Percentiles rank a stretch among this genome's conserved stretches.
Evolutionary conservation across 2,113 vertebrate genomes (phyloP).

Genomic region (Sphaerodactylus townsendi): DNA sequence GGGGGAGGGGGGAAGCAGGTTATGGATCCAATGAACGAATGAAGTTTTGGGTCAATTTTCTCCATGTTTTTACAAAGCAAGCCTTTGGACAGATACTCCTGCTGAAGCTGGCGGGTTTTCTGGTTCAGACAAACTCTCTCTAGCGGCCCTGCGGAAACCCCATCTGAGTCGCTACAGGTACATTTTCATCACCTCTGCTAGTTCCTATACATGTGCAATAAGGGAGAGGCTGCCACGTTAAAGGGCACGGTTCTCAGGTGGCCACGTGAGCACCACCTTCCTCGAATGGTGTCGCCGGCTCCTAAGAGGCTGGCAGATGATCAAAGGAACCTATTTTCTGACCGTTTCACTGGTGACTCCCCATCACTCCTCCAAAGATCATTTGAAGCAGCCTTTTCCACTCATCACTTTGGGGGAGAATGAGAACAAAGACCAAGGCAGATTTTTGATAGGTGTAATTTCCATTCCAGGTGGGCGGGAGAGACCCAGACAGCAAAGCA

Average conservation of each 20-base stretch:
- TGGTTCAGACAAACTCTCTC: too few species aligned
- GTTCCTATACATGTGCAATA: not conserved
- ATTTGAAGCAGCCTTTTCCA: constrained; percentile 47
- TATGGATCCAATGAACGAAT: too few species aligned
- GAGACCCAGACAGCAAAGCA: constrained; percentile 45
- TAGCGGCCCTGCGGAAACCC: too few species aligned
- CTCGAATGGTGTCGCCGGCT: not conserved
- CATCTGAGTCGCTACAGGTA: not conserved
- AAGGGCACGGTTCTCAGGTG: not conserved
- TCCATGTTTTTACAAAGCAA: too few species aligned
- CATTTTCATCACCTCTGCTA: not conserved
- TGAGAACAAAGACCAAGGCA: constrained; percentile 49
- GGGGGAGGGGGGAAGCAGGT: too few species aligned
- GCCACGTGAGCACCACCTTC: not conserved
- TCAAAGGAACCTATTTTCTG: constrained; percentile 26
- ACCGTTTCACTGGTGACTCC: constrained; percentile 41
- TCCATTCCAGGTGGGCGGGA: constrained; percentile 22
- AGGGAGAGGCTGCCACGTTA: not conserved
- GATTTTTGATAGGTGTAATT: constrained; percentile 58
- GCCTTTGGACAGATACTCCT: too few species aligned
- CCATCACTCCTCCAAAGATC: constrained; percentile 47
- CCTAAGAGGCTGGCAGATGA: not conserved
- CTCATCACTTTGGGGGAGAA: constrained; percentile 41
- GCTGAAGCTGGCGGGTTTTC: too few species aligned
- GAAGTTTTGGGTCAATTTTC: too few species aligned